Conservation (phyloP, 2,888 invertebrate genomes). For the Microctonus hyperodae region DNA sequence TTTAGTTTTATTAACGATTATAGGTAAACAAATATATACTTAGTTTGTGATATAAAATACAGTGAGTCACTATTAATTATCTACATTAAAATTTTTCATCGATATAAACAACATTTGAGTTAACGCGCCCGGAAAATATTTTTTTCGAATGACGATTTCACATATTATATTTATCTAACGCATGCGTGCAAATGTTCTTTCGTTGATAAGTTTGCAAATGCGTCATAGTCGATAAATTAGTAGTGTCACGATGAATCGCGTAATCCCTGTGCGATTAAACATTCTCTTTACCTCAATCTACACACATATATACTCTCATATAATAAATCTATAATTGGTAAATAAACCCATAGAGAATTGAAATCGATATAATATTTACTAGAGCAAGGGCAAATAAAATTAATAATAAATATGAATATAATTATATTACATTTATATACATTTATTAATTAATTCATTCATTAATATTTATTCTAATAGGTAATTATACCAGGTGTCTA, state of each 20-base stretch:
- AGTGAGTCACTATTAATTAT: neutral
- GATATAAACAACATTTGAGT: neutral
- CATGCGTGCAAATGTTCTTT: neutral
- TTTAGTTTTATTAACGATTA: neutral
- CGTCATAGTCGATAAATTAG: neutral
- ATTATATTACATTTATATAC: no score
- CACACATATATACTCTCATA: neutral
- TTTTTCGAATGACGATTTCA: neutral
- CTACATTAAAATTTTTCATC: neutral
- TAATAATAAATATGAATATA: no score
- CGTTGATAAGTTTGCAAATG: neutral
- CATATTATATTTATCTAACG: neutral
- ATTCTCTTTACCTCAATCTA: neutral
- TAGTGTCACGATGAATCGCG: neutral
- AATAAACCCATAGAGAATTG: neutral
- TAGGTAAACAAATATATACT: neutral
- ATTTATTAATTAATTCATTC: no score
- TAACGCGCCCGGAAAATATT: neutral
- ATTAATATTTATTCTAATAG: no score
- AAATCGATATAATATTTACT: no score
- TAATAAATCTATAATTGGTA: neutral
- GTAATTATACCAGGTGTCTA: no score
- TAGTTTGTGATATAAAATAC: neutral
- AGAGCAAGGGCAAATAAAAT: no score
- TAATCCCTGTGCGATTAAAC: neutral